Conservation (phyloP, 2,888 invertebrate species). For the Drosophila gaucha region DNA sequence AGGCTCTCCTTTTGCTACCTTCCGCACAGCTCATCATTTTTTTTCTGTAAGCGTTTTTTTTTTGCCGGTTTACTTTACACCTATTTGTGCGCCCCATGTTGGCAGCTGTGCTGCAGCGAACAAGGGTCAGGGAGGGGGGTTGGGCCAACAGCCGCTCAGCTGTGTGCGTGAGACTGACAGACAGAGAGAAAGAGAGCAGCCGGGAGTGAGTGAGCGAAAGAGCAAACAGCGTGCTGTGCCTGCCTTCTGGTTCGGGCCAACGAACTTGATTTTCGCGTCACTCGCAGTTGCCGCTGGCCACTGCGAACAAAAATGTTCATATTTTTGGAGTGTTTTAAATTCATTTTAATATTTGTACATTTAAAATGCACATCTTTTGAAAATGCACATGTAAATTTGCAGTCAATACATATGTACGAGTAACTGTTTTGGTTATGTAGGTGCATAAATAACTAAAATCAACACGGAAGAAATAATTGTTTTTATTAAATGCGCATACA, state of each 20-base stretch:
- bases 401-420: slow-evolving; percentile 1
- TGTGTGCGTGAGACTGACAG: slow-evolving; percentile 61
- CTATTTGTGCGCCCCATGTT: slow-evolving; percentile 51
- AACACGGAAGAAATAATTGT: slow-evolving; percentile 17
- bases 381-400: background rate
- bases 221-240: slow-evolving; percentile 15
- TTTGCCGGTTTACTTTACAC: slow-evolving; percentile 75
- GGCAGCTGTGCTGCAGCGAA: slow-evolving; percentile 60
- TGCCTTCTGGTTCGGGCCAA: slow-evolving; percentile 76
- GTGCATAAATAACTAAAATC: slow-evolving; percentile 12
- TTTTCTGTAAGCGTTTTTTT: slow-evolving; percentile 20
- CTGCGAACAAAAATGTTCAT: slow-evolving; percentile 46
- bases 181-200: slow-evolving; percentile 6
- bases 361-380: slow-evolving; percentile 47
- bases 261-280: slow-evolving; percentile 78
- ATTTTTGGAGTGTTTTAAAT: slow-evolving; percentile 48
- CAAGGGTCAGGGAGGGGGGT: slow-evolving; percentile 14
- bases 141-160: slow-evolving; percentile 57
- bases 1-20: slow-evolving; percentile 45
- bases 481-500: slow-evolving; percentile 16
- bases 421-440: too few species aligned
- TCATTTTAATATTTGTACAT: slow-evolving; percentile 46
- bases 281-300: slow-evolving; percentile 34
- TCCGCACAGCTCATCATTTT: slow-evolving; percentile 56
- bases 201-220: slow-evolving; percentile 15